Percentiles rank a stretch among this genome's conserved stretches.
These are phyloP conservation scores for Drosophila bunnanda DNA, from an alignment of 2,888 invertebrate species.

Conservation along the genomic window DNA sequence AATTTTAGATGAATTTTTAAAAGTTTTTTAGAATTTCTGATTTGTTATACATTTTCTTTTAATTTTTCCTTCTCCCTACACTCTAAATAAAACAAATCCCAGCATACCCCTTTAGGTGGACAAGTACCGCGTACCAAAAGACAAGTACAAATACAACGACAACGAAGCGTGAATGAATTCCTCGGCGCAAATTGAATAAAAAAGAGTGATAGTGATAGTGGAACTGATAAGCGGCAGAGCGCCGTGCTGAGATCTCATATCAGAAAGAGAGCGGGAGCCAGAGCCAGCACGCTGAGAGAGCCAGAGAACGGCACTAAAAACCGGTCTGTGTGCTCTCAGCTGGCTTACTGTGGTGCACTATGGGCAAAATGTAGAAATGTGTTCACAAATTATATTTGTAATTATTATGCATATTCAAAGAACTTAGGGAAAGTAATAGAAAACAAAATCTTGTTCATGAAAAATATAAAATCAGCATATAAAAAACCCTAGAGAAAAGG, in stretches of 20 bases:
- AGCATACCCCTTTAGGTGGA: not conserved
- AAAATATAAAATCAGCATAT: not conserved
- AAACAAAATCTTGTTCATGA: not conserved
- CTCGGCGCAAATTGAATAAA: slow-evolving; percentile 74
- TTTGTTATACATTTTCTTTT: too few species aligned
- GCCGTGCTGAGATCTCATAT: slow-evolving; percentile 62
- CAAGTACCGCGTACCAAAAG: slow-evolving; percentile 15
- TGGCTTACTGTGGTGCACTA: slow-evolving; percentile 15
- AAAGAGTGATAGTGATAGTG: slow-evolving; percentile 71
- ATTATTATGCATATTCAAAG: not conserved
- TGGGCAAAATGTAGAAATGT: not conserved
- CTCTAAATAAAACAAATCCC: not conserved
- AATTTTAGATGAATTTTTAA: not conserved
- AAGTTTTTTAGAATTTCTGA: too few species aligned
- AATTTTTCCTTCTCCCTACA: too few species aligned
- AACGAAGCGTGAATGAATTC: slow-evolving; percentile 71
- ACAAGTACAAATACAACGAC: slow-evolving; percentile 32
- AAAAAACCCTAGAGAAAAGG: not conserved
- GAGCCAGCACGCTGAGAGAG: slow-evolving; percentile 7
- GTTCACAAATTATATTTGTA: not conserved
- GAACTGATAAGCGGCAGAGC: slow-evolving; percentile 70
- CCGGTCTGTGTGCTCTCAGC: slow-evolving; percentile 61
- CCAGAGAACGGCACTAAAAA: slow-evolving; percentile 28
- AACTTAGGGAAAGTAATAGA: not conserved
- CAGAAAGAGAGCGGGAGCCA: slow-evolving; percentile 26